Evolutionary conservation across 1,140 invertebrate species (phyloP), one percentile per base, ranked within the genome.

Genomic region (Drosophila malerkotliana): DNA sequence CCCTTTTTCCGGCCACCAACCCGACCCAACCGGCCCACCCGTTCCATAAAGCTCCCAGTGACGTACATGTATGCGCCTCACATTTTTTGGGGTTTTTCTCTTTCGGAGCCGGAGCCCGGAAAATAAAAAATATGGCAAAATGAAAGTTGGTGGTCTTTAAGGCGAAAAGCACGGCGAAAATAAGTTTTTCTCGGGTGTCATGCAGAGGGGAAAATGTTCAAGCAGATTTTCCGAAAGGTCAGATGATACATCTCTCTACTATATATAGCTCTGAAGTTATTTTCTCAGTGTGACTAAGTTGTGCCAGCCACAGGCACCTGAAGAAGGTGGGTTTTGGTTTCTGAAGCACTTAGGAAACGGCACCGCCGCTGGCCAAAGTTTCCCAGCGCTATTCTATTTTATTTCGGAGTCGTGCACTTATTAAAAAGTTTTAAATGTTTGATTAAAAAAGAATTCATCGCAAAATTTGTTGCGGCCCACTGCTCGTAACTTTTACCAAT

Each of bases 391-490:
- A 59, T 71, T 78, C 76, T 63, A 74, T 87, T 80, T 87, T 62
- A 69, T 69, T 71, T 49, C 8, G 32, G 44, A 56, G 73, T 61
- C 64, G 60, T 53, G 53, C 48, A 48, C 74, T 80, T 85, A 87
- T 87, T 85, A 85, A 85, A 85, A 85, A 85, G 82, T 85, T 85
- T 87, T 74, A 85, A 85, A 87, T 85, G 81, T 81, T 85, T 85
- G 82, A 85, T 87, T 87, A 81, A 87, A 85, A 73, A 80, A 62
- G 75, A 85, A 85, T 87, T 87, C 77, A 81, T 87, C 64, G 66
- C 44, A 67, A 69, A 81, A 85, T 85, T 80, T 80, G 59, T 53
- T 77, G 73, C 74, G 72, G 52, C 72, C 39, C 51, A 72, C 56
- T 37, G 47, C 62, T 45, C 32, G 37, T 59, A 76, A 60, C 54